phyloP scores from a whole-genome alignment of 2,113 vertebrate genomes.

The Coryphaenoides rupestris region DNA sequence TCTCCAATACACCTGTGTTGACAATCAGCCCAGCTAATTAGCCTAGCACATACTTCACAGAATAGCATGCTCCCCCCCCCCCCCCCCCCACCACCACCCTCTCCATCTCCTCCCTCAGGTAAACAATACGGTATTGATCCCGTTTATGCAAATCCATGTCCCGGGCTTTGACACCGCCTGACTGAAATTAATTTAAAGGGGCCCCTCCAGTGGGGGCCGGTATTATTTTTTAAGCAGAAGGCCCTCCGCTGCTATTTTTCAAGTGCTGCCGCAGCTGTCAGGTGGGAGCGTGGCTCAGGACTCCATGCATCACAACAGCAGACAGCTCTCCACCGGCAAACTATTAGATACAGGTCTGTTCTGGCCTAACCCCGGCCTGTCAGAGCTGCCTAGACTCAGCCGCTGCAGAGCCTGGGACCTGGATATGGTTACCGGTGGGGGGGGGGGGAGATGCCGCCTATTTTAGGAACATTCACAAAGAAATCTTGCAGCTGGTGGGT shows the following conservation, averaged over 20 bases:
- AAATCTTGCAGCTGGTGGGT: background rate
- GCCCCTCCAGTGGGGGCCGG: conserved; percentile 41
- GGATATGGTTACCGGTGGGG: background rate
- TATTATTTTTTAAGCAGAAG: conserved; percentile 25
- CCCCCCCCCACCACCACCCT: too few species aligned
- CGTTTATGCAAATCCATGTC: conserved; percentile 59
- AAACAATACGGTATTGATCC: conserved; percentile 48
- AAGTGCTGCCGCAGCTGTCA: conserved; percentile 19
- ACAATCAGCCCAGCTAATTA: conserved; percentile 52
- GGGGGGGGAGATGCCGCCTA: background rate
- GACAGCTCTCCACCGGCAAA: conserved; percentile 28
- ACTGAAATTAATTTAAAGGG: conserved; percentile 60
- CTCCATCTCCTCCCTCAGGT: conserved; percentile 31
- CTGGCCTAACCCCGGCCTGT: background rate
- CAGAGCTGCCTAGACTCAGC: conserved; percentile 10
- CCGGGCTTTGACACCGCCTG: conserved; percentile 46
- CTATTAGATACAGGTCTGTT: conserved; percentile 2
- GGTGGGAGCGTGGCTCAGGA: conserved; percentile 15
- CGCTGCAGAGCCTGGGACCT: background rate
- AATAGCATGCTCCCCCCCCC: too few species aligned
- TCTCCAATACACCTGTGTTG: conserved; percentile 37
- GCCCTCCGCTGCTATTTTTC: conserved; percentile 38
- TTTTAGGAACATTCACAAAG: background rate
- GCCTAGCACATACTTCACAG: conserved; percentile 33
- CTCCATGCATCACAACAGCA: conserved; percentile 29